Conservation (phyloP, 2,797 vertebrate species). For the Neomorphus geoffroyi region DNA sequence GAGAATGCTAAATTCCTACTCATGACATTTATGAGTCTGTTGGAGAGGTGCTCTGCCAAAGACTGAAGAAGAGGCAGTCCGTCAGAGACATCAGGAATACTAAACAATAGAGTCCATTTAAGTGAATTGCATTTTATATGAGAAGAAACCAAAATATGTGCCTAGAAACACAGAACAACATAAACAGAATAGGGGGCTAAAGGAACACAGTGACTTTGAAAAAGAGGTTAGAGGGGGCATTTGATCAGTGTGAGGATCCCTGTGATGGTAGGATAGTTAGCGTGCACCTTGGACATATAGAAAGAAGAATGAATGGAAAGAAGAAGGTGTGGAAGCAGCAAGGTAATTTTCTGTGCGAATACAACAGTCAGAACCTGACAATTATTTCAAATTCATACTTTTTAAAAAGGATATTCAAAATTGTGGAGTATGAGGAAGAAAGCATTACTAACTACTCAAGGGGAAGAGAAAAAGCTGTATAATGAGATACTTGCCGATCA, state of each 20-base stretch:
- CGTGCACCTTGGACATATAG: rapidly evolving
- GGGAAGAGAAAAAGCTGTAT: neutral
- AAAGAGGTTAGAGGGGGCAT: neutral
- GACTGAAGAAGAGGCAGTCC: neutral
- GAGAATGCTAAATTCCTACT: neutral
- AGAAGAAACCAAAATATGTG: neutral
- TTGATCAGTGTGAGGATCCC: neutral
- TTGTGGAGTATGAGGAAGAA: neutral
- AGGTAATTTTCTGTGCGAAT: neutral
- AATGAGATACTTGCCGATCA: neutral
- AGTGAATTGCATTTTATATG: neutral
- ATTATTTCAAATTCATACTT: neutral
- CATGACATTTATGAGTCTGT: neutral
- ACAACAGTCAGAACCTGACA: neutral
- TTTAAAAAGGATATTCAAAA: neutral
- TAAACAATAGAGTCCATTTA: neutral
- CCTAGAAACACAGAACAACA: neutral
- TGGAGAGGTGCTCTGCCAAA: neutral
- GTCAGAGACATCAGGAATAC: neutral
- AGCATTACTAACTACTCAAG: neutral
- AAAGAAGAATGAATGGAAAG: neutral
- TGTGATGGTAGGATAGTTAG: neutral
- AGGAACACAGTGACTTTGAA: neutral
- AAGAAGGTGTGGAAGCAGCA: neutral
- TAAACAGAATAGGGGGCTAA: neutral